Conservation (phyloP, 2,113 vertebrate genomes). For the Xyliphius kryptos region DNA sequence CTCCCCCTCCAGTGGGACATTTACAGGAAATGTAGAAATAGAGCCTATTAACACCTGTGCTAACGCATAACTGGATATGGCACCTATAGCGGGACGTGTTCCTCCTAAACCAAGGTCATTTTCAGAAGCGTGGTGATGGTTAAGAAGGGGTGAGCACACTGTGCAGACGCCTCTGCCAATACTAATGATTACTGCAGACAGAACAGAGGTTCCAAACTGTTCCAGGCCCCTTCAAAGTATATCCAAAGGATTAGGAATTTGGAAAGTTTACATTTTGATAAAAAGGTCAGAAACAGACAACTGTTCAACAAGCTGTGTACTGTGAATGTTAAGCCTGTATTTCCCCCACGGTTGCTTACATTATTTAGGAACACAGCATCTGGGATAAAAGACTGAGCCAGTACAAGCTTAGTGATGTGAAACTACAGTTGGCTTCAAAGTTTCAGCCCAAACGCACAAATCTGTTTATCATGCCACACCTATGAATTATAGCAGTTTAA, state of each 20-base stretch:
- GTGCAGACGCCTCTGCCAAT: constrained; percentile 2
- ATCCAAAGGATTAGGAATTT: not conserved
- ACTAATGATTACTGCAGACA: not conserved
- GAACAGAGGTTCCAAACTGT: not conserved
- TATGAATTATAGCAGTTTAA: no score
- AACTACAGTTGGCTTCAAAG: no score
- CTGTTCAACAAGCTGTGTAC: no score
- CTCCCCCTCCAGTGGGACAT: not conserved
- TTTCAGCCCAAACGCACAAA: no score
- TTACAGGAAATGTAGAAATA: not conserved
- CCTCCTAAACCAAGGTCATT: constrained; percentile 9
- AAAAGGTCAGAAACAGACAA: not conserved
- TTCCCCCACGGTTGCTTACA: no score
- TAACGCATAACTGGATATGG: not conserved
- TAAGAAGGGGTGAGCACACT: not conserved
- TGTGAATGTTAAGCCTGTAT: no score
- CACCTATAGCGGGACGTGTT: not conserved
- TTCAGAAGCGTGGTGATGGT: not conserved
- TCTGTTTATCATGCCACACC: no score
- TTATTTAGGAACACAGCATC: no score
- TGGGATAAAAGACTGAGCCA: no score
- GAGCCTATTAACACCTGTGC: not conserved
- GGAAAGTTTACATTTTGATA: constrained; percentile 27
- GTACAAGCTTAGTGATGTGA: no score
- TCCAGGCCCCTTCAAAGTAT: not conserved